phyloP scores from a whole-genome alignment of 2,113 vertebrate species.

The Laterallus jamaicensis region DNA sequence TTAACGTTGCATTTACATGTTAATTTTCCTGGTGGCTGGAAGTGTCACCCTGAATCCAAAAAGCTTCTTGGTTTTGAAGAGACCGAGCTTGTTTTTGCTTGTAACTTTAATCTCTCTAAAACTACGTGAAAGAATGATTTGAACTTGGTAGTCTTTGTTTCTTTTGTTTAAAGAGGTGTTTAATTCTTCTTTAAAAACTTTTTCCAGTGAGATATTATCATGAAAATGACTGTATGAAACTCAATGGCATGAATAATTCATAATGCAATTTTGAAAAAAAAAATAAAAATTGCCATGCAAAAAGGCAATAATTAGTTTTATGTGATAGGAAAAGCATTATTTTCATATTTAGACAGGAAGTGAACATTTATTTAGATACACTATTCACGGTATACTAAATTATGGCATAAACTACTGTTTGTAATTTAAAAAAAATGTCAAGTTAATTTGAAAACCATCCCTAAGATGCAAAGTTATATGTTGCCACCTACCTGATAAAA shows the following conservation, averaged over 20 bases:
- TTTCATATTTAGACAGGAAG: slow-evolving; percentile 65
- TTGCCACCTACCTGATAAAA: slow-evolving; percentile 41
- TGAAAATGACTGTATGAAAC: slow-evolving; percentile 29
- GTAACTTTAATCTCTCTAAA: not conserved
- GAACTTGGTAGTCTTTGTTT: not conserved
- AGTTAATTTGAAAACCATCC: slow-evolving; percentile 50
- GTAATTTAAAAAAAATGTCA: slow-evolving; percentile 44
- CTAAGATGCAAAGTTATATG: not conserved
- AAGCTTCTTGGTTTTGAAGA: not conserved
- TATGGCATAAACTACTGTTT: slow-evolving; percentile 15
- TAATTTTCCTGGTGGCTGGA: not conserved
- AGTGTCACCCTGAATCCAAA: not conserved
- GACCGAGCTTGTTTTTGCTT: not conserved
- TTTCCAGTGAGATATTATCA: not conserved
- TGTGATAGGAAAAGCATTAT: slow-evolving; percentile 47
- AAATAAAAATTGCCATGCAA: not conserved
- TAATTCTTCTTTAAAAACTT: slow-evolving; percentile 3
- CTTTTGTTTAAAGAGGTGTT: slow-evolving; percentile 17
- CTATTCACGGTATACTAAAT: not conserved
- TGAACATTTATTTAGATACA: slow-evolving; percentile 37
- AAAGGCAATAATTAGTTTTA: slow-evolving; percentile 49
- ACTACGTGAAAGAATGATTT: not conserved
- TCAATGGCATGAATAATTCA: slow-evolving; percentile 43
- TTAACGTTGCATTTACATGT: not conserved
- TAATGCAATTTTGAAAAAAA: not conserved